Base-by-base conservation (phyloP, 2,113 vertebrate species). In the Cyphomyrus plagiostoma region DNA sequence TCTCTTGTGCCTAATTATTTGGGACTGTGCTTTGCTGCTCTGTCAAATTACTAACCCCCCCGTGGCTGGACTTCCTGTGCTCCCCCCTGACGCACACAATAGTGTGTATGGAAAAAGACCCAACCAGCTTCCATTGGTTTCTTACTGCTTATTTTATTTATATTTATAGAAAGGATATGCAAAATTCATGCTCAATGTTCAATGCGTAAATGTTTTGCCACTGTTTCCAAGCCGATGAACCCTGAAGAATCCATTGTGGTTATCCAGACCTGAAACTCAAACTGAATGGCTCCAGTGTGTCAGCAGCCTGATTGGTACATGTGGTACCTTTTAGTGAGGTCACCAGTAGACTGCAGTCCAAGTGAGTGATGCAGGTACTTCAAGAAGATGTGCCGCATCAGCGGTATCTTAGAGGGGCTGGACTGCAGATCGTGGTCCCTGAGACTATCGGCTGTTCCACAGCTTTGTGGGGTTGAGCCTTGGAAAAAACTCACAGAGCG, bases 1-100 rank as follows among this genome's bases (percentile, higher is more conserved):
- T 86, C 91, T 91, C 91, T 26, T 21, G 91, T 91, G 92, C 85
- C 90, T 90, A 93, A 93, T 93, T 93, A 92, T 70, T 92, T 45
- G 42, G 19, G 45, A 83, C 66, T 46, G 9, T 15, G 62, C 86
- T n/a, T 80, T 62, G 82, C 89, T 86, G 90, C 56, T 88, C 58
- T 42, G 66, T 90, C 89, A 90, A 83, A 88, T 42, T 90, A 49
- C 45, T 46, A 74, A 82, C 56, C 89, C 74, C 90, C 56, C 62
- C 17, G 58, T 89, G 88, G 17, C 56, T 50, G 35, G 62, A 46
- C 89, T 42, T 89, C 89, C 85, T 42, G 21, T 30, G 50, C 66
- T 82, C 15, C 86, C 83, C 5, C 0, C 58, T 62, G 58, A 62
- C 23, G n/a, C 30, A 21, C 35, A 53, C 42, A 13, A 49, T 9